A percentile compares a stretch with the other conserved stretches of the same genome.
phyloP scores from a whole-genome alignment of 2,113 vertebrate species.

The Synodontis membranacea region DNA sequence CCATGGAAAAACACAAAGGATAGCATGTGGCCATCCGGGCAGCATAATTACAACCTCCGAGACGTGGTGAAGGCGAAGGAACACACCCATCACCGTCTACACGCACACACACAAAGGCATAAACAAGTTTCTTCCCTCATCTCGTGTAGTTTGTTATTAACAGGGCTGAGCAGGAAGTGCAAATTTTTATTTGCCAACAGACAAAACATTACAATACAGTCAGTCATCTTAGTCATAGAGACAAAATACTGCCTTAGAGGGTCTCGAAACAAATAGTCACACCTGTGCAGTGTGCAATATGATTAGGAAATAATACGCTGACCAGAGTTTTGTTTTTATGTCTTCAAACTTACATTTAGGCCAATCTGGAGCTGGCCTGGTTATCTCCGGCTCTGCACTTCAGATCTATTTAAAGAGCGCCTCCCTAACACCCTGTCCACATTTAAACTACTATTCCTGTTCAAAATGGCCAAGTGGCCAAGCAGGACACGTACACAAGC shows the following conservation, averaged over 20 bases:
- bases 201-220: neutral
- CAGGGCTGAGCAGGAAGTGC: constrained; percentile 4
- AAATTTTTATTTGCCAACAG: neutral
- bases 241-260: neutral
- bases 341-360: constrained; percentile 2
- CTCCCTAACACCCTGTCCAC: constrained; percentile 40
- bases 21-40: constrained; percentile 42
- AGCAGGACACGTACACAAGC: constrained; percentile 18
- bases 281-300: neutral
- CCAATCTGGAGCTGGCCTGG: constrained; percentile 25
- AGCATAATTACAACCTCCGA: constrained; percentile 54
- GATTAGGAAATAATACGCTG: neutral
- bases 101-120: constrained; percentile 28
- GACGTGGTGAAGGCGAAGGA: constrained; percentile 41
- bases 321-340: neutral
- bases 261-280: neutral
- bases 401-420: constrained; percentile 47
- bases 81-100: constrained; percentile 52
- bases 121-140: constrained; percentile 8
- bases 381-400: constrained; percentile 15
- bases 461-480: constrained; percentile 28
- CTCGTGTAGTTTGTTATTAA: constrained; percentile 34
- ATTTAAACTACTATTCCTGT: constrained; percentile 46
- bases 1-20: constrained; percentile 50
- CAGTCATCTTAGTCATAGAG: neutral